These are phyloP conservation scores for Idaea straminata DNA, from an alignment of 2,888 invertebrate genomes.

Conservation along the genomic window DNA sequence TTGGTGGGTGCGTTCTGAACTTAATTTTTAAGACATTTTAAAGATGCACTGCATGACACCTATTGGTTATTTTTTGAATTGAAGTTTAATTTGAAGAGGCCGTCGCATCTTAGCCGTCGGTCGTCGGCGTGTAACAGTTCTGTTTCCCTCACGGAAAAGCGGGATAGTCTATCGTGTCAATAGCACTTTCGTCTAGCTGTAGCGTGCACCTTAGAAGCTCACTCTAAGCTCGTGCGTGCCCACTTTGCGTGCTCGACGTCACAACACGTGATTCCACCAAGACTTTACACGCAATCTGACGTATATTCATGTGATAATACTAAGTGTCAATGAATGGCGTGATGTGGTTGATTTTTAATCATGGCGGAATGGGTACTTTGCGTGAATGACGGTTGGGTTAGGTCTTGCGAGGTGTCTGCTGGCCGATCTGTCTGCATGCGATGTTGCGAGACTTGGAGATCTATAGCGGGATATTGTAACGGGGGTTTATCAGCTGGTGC, in stretches of 20 bases:
- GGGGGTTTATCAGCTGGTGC: not conserved
- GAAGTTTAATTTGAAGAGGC: constrained; percentile 9
- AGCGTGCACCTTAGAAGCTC: constrained; percentile 32
- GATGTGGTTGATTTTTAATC: constrained; percentile 66
- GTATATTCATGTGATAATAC: constrained; percentile 43
- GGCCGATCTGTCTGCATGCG: constrained; percentile 2
- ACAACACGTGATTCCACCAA: constrained; percentile 53
- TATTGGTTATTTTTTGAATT: too few relatives aligned
- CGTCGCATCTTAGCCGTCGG: too few relatives aligned
- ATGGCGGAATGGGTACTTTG: constrained; percentile 58
- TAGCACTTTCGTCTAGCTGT: constrained; percentile 16
- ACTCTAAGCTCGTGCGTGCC: constrained; percentile 26
- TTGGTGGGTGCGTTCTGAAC: too few relatives aligned
- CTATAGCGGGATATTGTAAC: not conserved
- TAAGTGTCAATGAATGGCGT: constrained; percentile 74
- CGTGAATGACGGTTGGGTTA: constrained; percentile 50
- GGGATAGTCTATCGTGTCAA: not conserved
- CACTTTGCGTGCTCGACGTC: constrained; percentile 51
- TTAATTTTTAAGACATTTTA: too few relatives aligned
- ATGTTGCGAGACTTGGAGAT: not conserved
- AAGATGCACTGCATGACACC: too few relatives aligned
- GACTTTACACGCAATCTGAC: constrained; percentile 57
- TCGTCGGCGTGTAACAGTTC: too few relatives aligned
- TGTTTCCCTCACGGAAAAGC: too few relatives aligned
- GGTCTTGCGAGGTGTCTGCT: constrained; percentile 34